Evolutionary conservation across 2,888 invertebrate genomes (phyloP), one percentile per base, ranked within the genome.

Genomic region (Torymus tubicola): DNA sequence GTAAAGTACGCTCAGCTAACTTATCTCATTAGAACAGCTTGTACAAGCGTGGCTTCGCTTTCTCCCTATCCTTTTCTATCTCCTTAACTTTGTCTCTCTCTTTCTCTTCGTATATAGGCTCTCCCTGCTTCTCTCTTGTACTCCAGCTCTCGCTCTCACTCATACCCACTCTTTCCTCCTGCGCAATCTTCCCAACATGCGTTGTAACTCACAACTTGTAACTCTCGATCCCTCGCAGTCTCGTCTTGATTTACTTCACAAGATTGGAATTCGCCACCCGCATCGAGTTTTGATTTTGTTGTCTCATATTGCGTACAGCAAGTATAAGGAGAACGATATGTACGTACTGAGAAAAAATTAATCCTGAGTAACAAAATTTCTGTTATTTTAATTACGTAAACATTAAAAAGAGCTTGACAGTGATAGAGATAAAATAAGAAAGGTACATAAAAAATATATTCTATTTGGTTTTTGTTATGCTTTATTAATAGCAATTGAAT

Each of bases 11-110:
- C 85, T 84, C 86, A 84, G 86, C 86, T 86, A 88, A 88, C 86
- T 88, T 88, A 88, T 88, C 88, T 88, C 88, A 87, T 88, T 88
- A 88, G 87, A 88, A 87, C 86, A 85, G 86, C 87, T 86, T 88
- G 86, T 87, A 78, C 68, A 72, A 78, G 74, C 75, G 78, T 67
- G 69, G 67, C 58, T 67, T 64, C 21, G 21, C 61, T 71, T 77
- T 71, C 78, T 73, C 64, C 42, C 69, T 63, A 3, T 68, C 64
- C 63, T 78, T 64, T 72, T 73, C 78, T 70, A 65, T 75, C 80
- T 64, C 42, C 61, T 58, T 61, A 69, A 69, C 69, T 72, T 74
- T 73, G 60, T 71, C 67, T 21, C 77, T 61, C 67, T 57, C 58
- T 52, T 68, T 67, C 60, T 64, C 53, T 31, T 12, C 5, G 24